Conservation (phyloP, 92 coral and sea anemone genomes). For the Bergia sp. region DNA sequence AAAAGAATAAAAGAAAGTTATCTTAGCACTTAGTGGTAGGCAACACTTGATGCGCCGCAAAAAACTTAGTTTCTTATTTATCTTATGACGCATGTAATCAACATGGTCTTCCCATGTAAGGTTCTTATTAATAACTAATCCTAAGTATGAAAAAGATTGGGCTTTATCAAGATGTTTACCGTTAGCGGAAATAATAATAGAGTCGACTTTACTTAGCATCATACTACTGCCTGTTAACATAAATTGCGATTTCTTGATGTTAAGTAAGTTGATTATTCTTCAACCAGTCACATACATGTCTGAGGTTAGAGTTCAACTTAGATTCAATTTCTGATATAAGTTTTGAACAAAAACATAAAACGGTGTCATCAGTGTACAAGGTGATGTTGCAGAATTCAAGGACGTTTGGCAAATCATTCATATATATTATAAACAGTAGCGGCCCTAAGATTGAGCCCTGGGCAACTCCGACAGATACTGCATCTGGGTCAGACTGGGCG, state of each 20-base stretch:
- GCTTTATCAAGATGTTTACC: too few species aligned
- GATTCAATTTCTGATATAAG: too few species aligned
- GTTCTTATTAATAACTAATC: too few species aligned
- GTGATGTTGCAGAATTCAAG: too few species aligned
- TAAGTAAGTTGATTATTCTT: conserved; percentile 31
- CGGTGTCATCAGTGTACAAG: background rate
- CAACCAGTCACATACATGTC: conserved; percentile 14
- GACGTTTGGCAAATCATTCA: too few species aligned
- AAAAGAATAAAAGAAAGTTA: background rate
- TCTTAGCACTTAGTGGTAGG: background rate
- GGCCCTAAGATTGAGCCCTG: background rate
- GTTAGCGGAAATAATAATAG: conserved; percentile 15
- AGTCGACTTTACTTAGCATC: conserved; percentile 12
- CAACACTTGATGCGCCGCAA: too few species aligned
- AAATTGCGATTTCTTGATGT: too few species aligned
- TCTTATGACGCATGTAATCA: too few species aligned
- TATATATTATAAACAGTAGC: background rate
- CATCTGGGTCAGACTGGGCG: conserved; percentile 18
- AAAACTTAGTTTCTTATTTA: too few species aligned
- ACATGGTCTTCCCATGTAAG: too few species aligned
- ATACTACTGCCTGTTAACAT: background rate
- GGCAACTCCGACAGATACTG: conserved; percentile 37
- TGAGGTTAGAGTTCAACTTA: background rate
- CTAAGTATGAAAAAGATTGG: too few species aligned
- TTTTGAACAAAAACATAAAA: background rate